Percentiles rank a stretch among this genome's conserved stretches.
phyloP scores from a whole-genome alignment of 1,140 invertebrate species.

The Cardiocondyla obscurior region DNA sequence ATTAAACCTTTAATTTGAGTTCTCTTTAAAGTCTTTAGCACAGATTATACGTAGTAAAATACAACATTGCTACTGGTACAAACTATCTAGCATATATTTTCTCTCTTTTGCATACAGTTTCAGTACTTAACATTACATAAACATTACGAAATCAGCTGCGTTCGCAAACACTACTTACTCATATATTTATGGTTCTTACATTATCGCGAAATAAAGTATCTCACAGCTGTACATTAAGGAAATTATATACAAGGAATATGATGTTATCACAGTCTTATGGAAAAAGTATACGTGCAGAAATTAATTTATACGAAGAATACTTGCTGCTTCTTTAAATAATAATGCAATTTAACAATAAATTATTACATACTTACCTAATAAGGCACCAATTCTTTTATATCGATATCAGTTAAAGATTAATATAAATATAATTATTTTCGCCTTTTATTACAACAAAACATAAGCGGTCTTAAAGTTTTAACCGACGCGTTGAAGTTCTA shows the following conservation, averaged over 20 bases:
- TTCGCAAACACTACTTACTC: background rate
- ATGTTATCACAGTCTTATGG: background rate
- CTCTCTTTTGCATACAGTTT: background rate
- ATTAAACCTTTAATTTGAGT: background rate
- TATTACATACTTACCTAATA: background rate
- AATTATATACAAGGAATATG: background rate
- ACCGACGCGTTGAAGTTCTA: background rate
- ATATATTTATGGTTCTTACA: background rate
- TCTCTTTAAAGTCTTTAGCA: background rate
- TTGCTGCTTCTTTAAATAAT: background rate
- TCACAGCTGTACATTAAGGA: background rate
- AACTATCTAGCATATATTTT: conserved; percentile 1
- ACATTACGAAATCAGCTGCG: background rate
- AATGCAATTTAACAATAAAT: background rate
- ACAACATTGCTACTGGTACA: no score
- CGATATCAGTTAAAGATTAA: background rate
- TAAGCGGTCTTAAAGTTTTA: background rate
- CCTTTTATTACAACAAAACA: background rate
- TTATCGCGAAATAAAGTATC: background rate
- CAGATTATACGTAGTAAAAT: no score
- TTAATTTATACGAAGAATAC: background rate
- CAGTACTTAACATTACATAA: background rate
- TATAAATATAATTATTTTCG: background rate
- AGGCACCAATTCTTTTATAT: background rate
- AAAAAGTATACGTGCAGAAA: background rate